A percentile compares a stretch with the other conserved stretches of the same genome.
Conservation (phyloP, 30 jellyfish, hydroid and myxozoan species). For the Rhopilema esculentum region DNA sequence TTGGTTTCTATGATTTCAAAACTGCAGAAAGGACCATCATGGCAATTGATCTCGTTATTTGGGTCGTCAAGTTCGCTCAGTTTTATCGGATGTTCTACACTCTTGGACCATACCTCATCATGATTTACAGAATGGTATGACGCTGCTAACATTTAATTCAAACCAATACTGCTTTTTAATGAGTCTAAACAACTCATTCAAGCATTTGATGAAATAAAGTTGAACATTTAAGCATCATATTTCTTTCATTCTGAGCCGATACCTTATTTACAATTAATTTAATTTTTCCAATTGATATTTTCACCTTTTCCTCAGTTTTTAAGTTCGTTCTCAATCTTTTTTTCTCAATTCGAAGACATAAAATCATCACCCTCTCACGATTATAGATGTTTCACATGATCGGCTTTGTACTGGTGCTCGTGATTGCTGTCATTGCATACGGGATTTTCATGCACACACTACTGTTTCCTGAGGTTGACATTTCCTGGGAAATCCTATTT, state of each 20-base stretch:
- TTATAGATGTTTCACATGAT: slow-evolving; percentile 51
- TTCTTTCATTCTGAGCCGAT: too few relatives aligned
- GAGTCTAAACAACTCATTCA: too few relatives aligned
- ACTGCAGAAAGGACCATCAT: slow-evolving; percentile 41
- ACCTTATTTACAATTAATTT: too few relatives aligned
- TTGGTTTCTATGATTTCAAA: slow-evolving; percentile 24
- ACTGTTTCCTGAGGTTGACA: slow-evolving; percentile 46
- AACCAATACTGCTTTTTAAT: not conserved
- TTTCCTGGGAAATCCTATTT: slow-evolving; percentile 54
- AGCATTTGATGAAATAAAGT: too few relatives aligned
- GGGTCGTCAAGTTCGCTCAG: slow-evolving; percentile 73
- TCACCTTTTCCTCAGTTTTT: too few relatives aligned
- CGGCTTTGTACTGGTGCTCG: slow-evolving; percentile 55
- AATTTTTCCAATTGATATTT: too few relatives aligned
- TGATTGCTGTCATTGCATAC: slow-evolving; percentile 56
- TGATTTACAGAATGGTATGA: slow-evolving; percentile 82
- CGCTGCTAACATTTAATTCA: not conserved
- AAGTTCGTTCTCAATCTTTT: too few relatives aligned
- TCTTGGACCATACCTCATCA: slow-evolving; percentile 87
- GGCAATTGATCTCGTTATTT: slow-evolving; percentile 70
- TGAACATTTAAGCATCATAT: too few relatives aligned
- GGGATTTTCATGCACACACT: slow-evolving; percentile 69
- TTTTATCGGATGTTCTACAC: slow-evolving; percentile 77
- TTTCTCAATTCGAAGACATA: not conserved
- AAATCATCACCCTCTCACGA: not conserved